Evolutionary conservation across 2,797 vertebrate genomes (phyloP).

Genomic region (Myotis myotis): DNA sequence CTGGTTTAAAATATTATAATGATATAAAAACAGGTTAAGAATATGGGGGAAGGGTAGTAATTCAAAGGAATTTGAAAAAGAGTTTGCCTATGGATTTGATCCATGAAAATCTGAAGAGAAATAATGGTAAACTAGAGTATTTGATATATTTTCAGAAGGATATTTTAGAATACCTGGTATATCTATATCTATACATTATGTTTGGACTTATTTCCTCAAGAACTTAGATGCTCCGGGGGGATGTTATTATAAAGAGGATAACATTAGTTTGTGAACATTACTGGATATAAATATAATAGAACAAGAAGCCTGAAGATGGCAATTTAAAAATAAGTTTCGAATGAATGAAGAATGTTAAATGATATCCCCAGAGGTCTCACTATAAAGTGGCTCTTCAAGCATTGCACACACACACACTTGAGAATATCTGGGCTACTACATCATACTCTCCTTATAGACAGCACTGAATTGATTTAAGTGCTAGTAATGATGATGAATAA

Average conservation of each 20-base stretch:
- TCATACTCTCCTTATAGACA: not conserved
- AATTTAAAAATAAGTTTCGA: slow-evolving; percentile 25
- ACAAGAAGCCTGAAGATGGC: slow-evolving; percentile 7
- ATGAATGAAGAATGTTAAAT: not conserved
- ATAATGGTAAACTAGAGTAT: slow-evolving; percentile 19
- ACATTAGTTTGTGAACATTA: not conserved
- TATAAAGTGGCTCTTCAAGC: not conserved
- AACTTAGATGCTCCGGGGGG: not conserved
- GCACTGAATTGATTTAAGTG: not conserved
- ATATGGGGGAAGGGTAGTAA: not conserved
- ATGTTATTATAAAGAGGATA: not conserved
- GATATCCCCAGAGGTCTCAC: not conserved
- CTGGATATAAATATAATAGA: slow-evolving; percentile 9
- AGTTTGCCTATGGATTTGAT: slow-evolving; percentile 1
- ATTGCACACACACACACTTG: not conserved
- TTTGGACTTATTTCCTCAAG: slow-evolving; percentile 11
- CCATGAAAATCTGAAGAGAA: not conserved
- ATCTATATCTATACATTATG: not conserved
- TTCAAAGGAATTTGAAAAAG: not conserved
- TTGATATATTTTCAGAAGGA: not conserved
- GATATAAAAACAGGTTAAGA: not conserved
- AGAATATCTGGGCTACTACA: not conserved
- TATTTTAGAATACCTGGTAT: not conserved
- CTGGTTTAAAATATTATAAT: not conserved
- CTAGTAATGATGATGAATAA: not conserved